Conservation (phyloP, 2,888 invertebrate genomes). For the Trissolcus brochymenae region DNA sequence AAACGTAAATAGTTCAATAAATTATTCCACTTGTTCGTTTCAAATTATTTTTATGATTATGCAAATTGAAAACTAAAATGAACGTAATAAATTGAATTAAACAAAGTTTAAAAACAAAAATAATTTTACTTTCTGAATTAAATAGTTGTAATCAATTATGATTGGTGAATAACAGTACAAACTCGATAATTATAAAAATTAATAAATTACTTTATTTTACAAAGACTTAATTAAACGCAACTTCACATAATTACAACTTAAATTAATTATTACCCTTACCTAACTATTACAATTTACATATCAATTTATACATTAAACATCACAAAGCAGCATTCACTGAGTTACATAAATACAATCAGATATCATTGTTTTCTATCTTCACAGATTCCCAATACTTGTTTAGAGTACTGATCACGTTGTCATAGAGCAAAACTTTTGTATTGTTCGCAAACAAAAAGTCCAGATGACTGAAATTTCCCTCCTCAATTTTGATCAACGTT, state of each 20-base stretch:
- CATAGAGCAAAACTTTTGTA: slow-evolving; percentile 48
- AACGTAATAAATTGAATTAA: too few species aligned
- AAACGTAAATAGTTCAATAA: too few species aligned
- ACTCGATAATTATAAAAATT: not conserved
- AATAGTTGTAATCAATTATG: too few species aligned
- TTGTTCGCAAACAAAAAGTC: slow-evolving; percentile 53
- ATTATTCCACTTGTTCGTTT: too few species aligned
- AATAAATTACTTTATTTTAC: slow-evolving; percentile 30
- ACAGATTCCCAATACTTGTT: slow-evolving; percentile 16
- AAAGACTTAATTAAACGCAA: not conserved
- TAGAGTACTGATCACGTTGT: slow-evolving; percentile 41
- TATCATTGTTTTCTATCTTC: slow-evolving; percentile 28
- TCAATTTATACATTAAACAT: slow-evolving; percentile 19
- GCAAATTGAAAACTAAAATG: too few species aligned
- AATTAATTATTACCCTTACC: too few species aligned
- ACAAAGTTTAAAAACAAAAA: too few species aligned
- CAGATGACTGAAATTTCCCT: slow-evolving; percentile 52
- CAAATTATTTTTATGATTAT: too few species aligned
- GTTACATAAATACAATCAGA: slow-evolving; percentile 16
- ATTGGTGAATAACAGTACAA: too few species aligned
- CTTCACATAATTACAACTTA: too few species aligned
- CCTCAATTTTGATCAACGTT: slow-evolving; percentile 33
- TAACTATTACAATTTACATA: not conserved
- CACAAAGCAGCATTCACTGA: slow-evolving; percentile 11
- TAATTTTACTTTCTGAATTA: too few species aligned